Percentiles rank a stretch among this genome's conserved stretches.
Evolutionary conservation across 1,140 invertebrate genomes (phyloP).

Genomic region (Bombus pascuorum): DNA sequence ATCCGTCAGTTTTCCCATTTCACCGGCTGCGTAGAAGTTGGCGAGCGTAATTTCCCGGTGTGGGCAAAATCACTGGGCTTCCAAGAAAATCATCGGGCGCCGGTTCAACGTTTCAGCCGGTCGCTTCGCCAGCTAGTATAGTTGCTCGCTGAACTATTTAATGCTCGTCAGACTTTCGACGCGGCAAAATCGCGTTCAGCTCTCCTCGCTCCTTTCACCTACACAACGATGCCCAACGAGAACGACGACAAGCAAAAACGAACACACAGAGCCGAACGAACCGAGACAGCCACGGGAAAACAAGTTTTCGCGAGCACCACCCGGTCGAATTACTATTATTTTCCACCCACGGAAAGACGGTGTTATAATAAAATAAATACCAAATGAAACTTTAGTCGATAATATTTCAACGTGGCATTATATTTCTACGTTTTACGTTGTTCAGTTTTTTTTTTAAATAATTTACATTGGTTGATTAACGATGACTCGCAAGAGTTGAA

Average conservation of each 20-base stretch:
- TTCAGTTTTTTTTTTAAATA: no score
- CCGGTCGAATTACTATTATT: background rate
- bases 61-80: background rate
- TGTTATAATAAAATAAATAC: background rate
- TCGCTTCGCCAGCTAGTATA: background rate
- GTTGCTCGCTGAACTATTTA: constrained; percentile 28
- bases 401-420: background rate
- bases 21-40: background rate
- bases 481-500: background rate
- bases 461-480: background rate
- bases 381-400: background rate
- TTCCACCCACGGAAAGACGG: no score
- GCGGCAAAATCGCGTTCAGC: constrained; percentile 1
- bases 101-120: constrained; percentile 11
- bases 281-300: background rate
- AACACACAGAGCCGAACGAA: background rate
- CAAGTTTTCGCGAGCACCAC: background rate
- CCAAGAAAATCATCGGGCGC: constrained; percentile 1
- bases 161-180: constrained; percentile 33
- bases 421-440: background rate
- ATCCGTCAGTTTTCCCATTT: background rate
- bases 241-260: background rate
- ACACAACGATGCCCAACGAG: background rate
- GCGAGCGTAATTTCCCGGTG: background rate
- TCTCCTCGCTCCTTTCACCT: background rate